Conservation (phyloP, 2,888 invertebrate species). For the Dryomyza anilis region DNA sequence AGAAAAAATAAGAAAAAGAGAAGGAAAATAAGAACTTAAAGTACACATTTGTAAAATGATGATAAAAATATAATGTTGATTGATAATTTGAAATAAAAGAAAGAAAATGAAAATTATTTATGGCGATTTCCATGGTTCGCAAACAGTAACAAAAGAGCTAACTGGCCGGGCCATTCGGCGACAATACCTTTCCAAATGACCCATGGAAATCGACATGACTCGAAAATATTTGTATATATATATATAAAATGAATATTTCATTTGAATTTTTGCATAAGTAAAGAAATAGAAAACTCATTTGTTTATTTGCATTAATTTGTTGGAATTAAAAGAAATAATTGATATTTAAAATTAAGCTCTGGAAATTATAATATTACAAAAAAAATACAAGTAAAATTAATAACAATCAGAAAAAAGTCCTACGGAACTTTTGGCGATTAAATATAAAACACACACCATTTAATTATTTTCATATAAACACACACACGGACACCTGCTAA, state of each 20-base stretch:
- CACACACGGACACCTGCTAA: slow-evolving; percentile 28
- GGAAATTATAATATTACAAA: slow-evolving; percentile 37
- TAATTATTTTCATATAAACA: no score
- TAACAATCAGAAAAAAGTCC: not conserved
- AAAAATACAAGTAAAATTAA: no score
- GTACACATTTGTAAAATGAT: not conserved
- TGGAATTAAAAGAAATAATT: no score
- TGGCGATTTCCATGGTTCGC: no score
- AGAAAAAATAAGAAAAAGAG: slow-evolving; percentile 4
- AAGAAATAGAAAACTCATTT: slow-evolving; percentile 13
- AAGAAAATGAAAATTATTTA: not conserved
- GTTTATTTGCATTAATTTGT: slow-evolving; percentile 13
- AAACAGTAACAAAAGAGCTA: slow-evolving; percentile 20
- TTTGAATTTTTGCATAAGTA: slow-evolving; percentile 16
- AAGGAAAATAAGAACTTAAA: not conserved
- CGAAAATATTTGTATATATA: slow-evolving; percentile 17
- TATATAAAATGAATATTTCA: slow-evolving; percentile 24
- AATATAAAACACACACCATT: not conserved
- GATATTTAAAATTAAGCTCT: slow-evolving; percentile 30
- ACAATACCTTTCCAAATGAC: no score
- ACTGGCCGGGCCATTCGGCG: no score
- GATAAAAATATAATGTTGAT: not conserved
- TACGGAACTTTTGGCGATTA: not conserved
- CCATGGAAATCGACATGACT: slow-evolving; percentile 18
- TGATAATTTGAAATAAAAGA: not conserved